Evolutionary conservation across 2,888 invertebrate genomes (phyloP), one percentile per base, ranked within the genome.

Genomic region (Trisateles emortualis): DNA sequence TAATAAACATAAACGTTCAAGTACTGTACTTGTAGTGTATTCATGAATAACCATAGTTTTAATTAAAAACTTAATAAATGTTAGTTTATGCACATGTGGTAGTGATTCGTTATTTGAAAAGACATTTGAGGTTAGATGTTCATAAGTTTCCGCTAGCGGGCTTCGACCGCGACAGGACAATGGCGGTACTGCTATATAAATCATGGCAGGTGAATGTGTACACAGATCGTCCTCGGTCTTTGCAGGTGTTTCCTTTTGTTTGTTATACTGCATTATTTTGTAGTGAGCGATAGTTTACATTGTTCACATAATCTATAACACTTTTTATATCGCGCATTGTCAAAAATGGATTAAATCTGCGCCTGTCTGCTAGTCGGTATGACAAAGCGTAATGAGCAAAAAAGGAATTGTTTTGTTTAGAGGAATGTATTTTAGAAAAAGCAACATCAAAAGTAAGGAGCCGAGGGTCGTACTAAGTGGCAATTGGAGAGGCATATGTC

Each of bases 141-240:
- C 83, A 86, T 84, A 86, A 83, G 84, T 85, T 80, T 84, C 59
- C 72, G 76, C 76, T 72, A 76, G 74, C 77, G 76, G 30, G 11
- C 2, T n/a, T n/a, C 14, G 22, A 17, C 69, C 68, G 65, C 81
- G 88, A 89, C 88, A 88, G 86, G 74, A 89, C 90, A 90, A 90
- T 90, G 79, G 87, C 77, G 70, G 77, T 71, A 64, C 78, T 75
- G 69, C 66, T 60, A 68, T 76, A 87, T 90, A 89, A 89, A 90
- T 90, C 89, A 89, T 81, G 82, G 76, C 89, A 88, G 86, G 87
- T 88, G 88, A 86, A 76, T 83, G 81, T 76, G 81, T 77, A 79
- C 76, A 66, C 79, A 74, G 80, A 77, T 79, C 68, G 54, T 68
- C 79, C 74, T 68, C 68, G 66, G 66, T 62, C 68, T 62, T 76